Conservation (phyloP, 30 jellyfish, hydroid and myxozoan species). For the Cassiopea andromeda region DNA sequence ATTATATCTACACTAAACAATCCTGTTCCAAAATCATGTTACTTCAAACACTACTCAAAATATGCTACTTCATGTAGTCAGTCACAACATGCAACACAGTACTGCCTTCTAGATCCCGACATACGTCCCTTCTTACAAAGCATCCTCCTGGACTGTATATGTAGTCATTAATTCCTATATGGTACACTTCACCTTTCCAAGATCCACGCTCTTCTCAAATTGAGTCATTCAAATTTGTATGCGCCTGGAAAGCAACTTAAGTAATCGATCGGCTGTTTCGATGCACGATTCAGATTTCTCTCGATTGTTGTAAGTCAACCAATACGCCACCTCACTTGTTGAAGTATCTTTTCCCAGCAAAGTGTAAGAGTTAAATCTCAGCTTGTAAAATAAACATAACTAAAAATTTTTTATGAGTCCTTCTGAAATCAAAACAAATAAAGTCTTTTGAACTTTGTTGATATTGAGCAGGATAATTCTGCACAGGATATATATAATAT, state of each 20-base stretch:
- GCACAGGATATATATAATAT: not conserved
- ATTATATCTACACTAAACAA: no score
- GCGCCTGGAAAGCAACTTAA: not conserved
- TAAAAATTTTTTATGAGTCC: not conserved
- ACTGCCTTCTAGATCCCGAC: not conserved
- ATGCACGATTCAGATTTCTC: not conserved
- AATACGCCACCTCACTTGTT: not conserved
- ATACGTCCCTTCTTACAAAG: not conserved
- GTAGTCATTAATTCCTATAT: not conserved
- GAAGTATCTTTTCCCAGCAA: not conserved
- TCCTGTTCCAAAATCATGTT: no score
- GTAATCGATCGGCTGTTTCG: not conserved
- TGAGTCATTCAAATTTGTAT: not conserved
- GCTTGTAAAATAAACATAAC: not conserved
- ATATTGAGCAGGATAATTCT: not conserved
- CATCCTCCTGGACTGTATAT: not conserved
- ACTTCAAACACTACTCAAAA: no score
- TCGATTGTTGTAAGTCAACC: not conserved
- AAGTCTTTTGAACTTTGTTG: no score
- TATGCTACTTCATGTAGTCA: not conserved
- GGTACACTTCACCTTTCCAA: not conserved
- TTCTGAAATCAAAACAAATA: not conserved
- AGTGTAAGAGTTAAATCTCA: not conserved
- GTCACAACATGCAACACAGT: not conserved
- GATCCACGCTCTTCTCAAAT: not conserved